phyloP scores from a whole-genome alignment of 2,113 vertebrate genomes.

The Eulacestoma nigropectus region DNA sequence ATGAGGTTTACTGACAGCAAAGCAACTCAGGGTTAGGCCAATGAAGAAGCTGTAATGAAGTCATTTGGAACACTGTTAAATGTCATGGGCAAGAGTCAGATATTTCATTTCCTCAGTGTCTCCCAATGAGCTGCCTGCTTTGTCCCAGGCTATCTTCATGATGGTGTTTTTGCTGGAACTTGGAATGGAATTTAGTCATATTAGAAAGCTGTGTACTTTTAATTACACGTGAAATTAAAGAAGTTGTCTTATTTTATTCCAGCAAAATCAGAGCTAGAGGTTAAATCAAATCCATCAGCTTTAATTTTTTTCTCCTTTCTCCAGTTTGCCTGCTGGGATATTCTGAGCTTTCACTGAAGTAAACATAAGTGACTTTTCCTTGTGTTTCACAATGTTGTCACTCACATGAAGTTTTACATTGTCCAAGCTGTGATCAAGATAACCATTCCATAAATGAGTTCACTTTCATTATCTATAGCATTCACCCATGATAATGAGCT shows the following conservation, averaged over 20 bases:
- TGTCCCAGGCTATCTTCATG: background rate
- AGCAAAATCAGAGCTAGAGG: background rate
- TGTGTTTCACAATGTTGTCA: background rate
- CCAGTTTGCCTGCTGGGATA: background rate
- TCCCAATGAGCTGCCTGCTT: background rate
- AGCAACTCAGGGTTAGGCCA: background rate
- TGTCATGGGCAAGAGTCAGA: background rate
- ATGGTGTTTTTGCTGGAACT: background rate
- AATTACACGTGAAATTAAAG: background rate
- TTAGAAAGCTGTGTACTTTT: background rate
- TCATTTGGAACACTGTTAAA: background rate
- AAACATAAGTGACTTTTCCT: background rate
- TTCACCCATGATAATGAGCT: background rate
- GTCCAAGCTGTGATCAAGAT: constrained; percentile 11
- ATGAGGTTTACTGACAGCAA: background rate
- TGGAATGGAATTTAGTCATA: background rate
- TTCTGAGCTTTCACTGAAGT: background rate
- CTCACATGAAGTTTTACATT: constrained; percentile 13
- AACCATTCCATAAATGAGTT: constrained; percentile 39
- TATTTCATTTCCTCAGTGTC: background rate
- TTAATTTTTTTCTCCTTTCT: background rate
- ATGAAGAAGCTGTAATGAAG: background rate
- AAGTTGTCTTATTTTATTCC: background rate
- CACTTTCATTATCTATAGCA: constrained; percentile 10
- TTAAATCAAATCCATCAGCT: background rate